Evolutionary conservation across 2,797 vertebrate species (phyloP), one percentile per base, ranked within the genome.

Genomic region (Acanthurus tractus): DNA sequence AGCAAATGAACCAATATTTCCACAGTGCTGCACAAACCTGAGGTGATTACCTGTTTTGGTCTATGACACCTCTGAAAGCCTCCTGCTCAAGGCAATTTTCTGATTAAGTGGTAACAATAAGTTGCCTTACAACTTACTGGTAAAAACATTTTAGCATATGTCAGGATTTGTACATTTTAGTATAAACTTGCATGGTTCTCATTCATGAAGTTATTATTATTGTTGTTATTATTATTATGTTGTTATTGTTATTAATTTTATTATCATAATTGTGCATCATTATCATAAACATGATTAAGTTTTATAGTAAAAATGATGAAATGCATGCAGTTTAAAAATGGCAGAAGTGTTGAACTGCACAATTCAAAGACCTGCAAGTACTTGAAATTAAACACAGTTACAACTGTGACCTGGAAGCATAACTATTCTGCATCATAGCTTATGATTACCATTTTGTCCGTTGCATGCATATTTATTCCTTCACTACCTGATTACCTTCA

Each of bases 391-490:
- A n/a, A 52, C 29, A 46, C 40, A 61, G 65, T 45, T 48, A 57
- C 9, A 40, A 40, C 12, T 18, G n/a, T n/a, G 53, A 17, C 38
- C 61, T 18, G 29, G 56, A n/a, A 48, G 13, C 29, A 20, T 17
- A 42, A 53, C 6, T 12, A 46, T 4, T 13, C 42, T 13, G 18
- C 15, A 59, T 74, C 17, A 50, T 29, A 66, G 23, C 13, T 57
- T 36, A 70, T 57, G 45, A 62, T 49, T 66, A 76, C 22, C 65
- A 63, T 23, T 23, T 67, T 55, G 79, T 65, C 50, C 23, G 4
- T n/a, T 25, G 40, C 63, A 14, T 63, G 40, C 40, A 55, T 63
- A 44, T 74, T 54, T 54, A 36, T 61, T 46, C 45, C 42, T 14
- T 49, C 50, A 15, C n/a, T 52, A 18, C 14, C 50, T 68, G 65